Evolutionary conservation across 2,113 vertebrate genomes (phyloP).

Genomic region (Antigone vipio): DNA sequence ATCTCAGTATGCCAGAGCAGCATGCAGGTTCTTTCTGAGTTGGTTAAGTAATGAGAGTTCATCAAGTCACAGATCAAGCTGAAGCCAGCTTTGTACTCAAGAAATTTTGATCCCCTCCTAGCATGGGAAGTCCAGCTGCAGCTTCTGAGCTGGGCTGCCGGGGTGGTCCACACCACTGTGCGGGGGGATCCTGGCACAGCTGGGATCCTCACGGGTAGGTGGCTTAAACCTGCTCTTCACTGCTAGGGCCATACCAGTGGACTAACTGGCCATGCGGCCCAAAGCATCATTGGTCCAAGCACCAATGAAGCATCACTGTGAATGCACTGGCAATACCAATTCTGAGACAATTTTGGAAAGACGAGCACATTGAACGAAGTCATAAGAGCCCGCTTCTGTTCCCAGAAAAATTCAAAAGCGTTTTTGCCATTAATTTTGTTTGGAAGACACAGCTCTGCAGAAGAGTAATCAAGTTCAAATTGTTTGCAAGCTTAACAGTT

Average conservation of each 20-base stretch:
- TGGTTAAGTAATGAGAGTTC: background rate
- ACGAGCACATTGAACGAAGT: background rate
- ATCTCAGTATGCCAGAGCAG: background rate
- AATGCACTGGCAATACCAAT: background rate
- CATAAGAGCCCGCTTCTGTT: background rate
- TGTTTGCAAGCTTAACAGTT: constrained; percentile 54
- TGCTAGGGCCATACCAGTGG: background rate
- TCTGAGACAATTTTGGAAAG: background rate
- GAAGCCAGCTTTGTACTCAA: background rate
- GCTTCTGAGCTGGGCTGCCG: rapidly evolving
- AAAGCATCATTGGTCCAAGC: background rate
- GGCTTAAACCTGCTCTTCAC: background rate
- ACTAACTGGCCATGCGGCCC: rapidly evolving
- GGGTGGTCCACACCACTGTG: rapidly evolving
- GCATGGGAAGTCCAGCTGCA: background rate
- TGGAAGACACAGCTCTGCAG: constrained; percentile 7
- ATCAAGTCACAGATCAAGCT: background rate
- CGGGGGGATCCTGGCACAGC: rapidly evolving
- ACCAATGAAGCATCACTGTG: background rate
- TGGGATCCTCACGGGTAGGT: rapidly evolving
- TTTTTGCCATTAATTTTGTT: constrained; percentile 21
- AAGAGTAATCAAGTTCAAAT: constrained; percentile 55
- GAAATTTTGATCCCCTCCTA: background rate
- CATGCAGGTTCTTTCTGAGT: background rate
- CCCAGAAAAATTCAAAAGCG: background rate